phyloP scores from a whole-genome alignment of 2,113 vertebrate genomes.

The Nestor notabilis region DNA sequence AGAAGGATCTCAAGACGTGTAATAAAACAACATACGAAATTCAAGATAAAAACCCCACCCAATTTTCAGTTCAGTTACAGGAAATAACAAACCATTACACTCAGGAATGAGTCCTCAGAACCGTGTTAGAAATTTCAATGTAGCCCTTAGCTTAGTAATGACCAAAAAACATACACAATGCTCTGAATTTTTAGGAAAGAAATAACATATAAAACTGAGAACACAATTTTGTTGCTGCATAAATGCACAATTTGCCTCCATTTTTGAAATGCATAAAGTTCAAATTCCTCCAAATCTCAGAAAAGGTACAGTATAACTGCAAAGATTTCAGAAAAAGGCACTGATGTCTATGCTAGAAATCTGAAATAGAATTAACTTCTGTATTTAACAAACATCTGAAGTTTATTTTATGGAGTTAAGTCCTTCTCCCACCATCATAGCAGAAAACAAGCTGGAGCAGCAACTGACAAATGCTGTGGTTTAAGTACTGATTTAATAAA shows the following conservation, averaged over 20 bases:
- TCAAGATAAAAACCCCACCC: not conserved
- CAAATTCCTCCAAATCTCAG: not conserved
- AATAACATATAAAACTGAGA: not conserved
- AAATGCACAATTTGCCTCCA: not conserved
- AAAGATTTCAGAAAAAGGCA: not conserved
- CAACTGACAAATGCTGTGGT: not conserved
- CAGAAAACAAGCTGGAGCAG: not conserved
- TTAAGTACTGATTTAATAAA: not conserved
- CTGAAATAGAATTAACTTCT: not conserved
- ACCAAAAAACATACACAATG: not conserved
- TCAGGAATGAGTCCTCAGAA: not conserved
- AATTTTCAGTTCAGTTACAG: not conserved
- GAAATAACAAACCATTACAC: not conserved
- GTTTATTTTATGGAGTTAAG: rapidly evolving
- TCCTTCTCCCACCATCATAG: not conserved
- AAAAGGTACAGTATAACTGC: not conserved
- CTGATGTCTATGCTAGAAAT: not conserved
- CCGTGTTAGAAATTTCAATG: not conserved
- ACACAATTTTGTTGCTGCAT: not conserved
- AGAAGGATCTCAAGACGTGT: not conserved
- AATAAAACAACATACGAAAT: not conserved
- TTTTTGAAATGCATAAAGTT: not conserved
- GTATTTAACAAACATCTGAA: not conserved
- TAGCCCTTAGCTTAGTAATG: not conserved
- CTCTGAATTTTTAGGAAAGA: not conserved